Evolutionary conservation across 2,888 invertebrate genomes (phyloP).

Genomic region (Venusia cambrica): DNA sequence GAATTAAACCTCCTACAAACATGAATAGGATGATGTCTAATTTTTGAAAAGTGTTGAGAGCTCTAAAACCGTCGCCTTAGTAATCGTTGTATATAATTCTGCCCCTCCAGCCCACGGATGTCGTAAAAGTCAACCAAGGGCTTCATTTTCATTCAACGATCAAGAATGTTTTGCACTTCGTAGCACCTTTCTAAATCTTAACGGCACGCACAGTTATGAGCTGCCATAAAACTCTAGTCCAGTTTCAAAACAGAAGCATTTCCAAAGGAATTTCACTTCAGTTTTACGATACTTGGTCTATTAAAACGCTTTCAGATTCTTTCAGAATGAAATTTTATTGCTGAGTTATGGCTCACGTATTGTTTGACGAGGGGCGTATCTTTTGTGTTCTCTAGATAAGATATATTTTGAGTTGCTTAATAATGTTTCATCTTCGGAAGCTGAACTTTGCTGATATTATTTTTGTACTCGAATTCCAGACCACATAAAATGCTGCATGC

Average conservation of each 20-base stretch:
- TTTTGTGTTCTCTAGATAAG: slow-evolving; percentile 19
- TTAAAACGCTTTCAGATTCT: slow-evolving; percentile 44
- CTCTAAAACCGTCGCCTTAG: too few relatives aligned
- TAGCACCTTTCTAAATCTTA: slow-evolving; percentile 8
- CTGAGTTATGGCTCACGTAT: slow-evolving; percentile 45
- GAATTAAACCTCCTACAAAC: too few relatives aligned
- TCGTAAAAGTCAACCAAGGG: too few relatives aligned
- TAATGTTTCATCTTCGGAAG: too few relatives aligned
- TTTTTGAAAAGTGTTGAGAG: too few relatives aligned
- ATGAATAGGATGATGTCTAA: too few relatives aligned
- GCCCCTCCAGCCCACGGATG: not conserved
- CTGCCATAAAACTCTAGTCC: slow-evolving; percentile 34
- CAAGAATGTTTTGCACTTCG: not conserved
- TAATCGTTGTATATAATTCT: slow-evolving; percentile 8
- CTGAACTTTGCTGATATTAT: too few relatives aligned
- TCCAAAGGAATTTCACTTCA: slow-evolving; percentile 49
- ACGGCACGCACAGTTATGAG: slow-evolving; percentile 28
- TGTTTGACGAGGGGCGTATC: slow-evolving; percentile 34
- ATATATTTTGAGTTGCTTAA: too few relatives aligned
- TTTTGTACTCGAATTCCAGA: too few relatives aligned
- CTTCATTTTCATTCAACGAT: not conserved
- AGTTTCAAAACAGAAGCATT: slow-evolving; percentile 48
- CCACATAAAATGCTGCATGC: too few relatives aligned
- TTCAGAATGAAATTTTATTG: slow-evolving; percentile 38
- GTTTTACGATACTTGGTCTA: slow-evolving; percentile 54